Base-by-base conservation (phyloP, 2,888 invertebrate species). In the Congeria kusceri region DNA sequence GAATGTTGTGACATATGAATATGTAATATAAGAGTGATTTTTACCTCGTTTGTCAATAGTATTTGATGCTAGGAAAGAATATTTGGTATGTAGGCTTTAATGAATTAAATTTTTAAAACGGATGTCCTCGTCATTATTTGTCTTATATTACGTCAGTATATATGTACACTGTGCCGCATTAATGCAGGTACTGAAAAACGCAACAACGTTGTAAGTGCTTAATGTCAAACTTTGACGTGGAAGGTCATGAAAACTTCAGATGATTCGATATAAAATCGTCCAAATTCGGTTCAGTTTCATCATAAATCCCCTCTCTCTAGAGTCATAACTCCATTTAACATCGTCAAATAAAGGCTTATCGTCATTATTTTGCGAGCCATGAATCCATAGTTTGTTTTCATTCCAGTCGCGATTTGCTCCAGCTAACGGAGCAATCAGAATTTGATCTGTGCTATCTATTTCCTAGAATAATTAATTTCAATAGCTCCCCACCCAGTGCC, bases 401-500 rank as follows among this genome's bases (percentile, higher is more conserved):
- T 80, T 63, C 70, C 73, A 58, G 65, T 49, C 81, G 49, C 71
- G 59, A 65, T 53, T 53, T 67, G 59, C 66, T 56, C 53, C 65
- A 46, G 80, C 72, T 58, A 80, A 61, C 77, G 53, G 74, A 71
- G 69, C 80, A 80, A 77, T 78, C 83, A 83, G 69, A 83, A 80
- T 69, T 77, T 74, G 83, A 83, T 80, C 68, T 70, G 67, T 69
- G 77, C 75, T 83, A 83, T 83, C 83, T 83, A 80, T 83, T 83
- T 83, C 78, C 83, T 66, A 73, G 77, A 67, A 80, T 83, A 83
- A 83, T 83, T 83, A 83, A 83, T 83, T 83, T 83, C 80, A 77
- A 83, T 80, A 75, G 76, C 69, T 83, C 73, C 76, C 76, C 69
- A 46, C 69, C 66, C 77, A 64, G 69, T 73, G 64, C 77, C 73